Base-by-base conservation (phyloP, 2,888 invertebrate genomes). In the Zootermopsis nevadensis region DNA sequence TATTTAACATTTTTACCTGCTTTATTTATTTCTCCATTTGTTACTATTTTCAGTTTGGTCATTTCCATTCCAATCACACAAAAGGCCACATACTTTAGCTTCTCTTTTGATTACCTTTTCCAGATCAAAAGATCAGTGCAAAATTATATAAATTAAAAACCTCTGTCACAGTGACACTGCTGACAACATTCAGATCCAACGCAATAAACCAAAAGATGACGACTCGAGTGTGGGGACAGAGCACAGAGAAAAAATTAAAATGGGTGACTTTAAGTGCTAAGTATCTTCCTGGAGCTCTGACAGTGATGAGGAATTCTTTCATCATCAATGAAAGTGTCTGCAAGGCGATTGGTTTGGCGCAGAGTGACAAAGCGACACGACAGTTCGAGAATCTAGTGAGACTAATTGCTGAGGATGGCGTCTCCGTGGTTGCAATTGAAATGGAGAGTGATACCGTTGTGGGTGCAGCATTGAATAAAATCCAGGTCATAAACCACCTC, bases 381-480 rank as follows among this genome's bases (percentile, higher is more conserved):
- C 79, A 79, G 19, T 33, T 79, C 19, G 79, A 79, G 27, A 15
- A 35, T 33, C 24, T 79, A 3, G 24, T 66, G 30, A 31, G 15
- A 0, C 19, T 35, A 24, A 30, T 66, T 24, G 93, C 93, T 0
- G 88, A 91, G 77, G 95, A 95, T 87, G 94, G 94, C 0, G 91
- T 93, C 0, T 94, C 94, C 0, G 86, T 95, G 67, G 91, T 94
- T 0, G 94, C 93, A 0, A 89, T 93, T 1, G 92, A 92, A 83
- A 89, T 90, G 8, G 87, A 88, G 0, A 93, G 89, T 0, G 91
- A 91, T 0, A 90, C 91, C 86, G 92, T 94, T 0, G 93, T 90
- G 7, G 91, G 93, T 0, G 93, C 91, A 1, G 88, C 92, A 6
- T 93, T 95, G 86, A 95, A 95, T 88, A 95, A 95, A 89, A 89